Conservation (phyloP, 2,888 invertebrate species). For the Euzophera pinguis region DNA sequence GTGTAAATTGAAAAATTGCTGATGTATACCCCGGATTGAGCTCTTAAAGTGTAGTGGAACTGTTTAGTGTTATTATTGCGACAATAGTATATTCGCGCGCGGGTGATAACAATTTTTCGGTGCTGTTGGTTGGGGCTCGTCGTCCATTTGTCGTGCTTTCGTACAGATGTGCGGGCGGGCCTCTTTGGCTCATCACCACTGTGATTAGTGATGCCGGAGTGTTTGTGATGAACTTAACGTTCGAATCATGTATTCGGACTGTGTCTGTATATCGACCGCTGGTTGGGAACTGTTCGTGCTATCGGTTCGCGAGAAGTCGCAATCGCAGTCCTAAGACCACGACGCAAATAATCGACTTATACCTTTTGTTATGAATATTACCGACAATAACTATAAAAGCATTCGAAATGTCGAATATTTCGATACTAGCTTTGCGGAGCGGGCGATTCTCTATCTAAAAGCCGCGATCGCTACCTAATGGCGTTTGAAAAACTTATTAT, state of each 20-base stretch:
- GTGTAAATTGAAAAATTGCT: slow-evolving; percentile 58
- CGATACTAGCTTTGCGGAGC: slow-evolving; percentile 29
- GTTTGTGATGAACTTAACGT: slow-evolving; percentile 18
- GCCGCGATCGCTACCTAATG: slow-evolving; percentile 53
- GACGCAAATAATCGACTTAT: background rate
- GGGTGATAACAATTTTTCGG: slow-evolving; percentile 15
- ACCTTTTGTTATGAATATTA: slow-evolving; percentile 57
- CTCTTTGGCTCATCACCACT: slow-evolving; percentile 17
- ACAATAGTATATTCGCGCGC: slow-evolving; percentile 14
- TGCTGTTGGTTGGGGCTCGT: slow-evolving; percentile 20
- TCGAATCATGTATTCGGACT: slow-evolving; percentile 18
- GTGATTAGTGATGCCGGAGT: slow-evolving; percentile 7
- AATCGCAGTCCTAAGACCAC: slow-evolving; percentile 13
- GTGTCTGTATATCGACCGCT: slow-evolving; percentile 39
- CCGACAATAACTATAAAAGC: slow-evolving; percentile 32
- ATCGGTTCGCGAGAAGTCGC: slow-evolving; percentile 34
- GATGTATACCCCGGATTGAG: slow-evolving; percentile 27
- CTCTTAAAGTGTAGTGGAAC: slow-evolving; percentile 26
- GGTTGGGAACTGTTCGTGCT: slow-evolving; percentile 43
- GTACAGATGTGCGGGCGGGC: slow-evolving; percentile 42
- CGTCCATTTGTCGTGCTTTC: slow-evolving; percentile 47
- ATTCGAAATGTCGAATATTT: slow-evolving; percentile 41
- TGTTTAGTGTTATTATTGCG: slow-evolving; percentile 14
- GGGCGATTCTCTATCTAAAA: slow-evolving; percentile 42
- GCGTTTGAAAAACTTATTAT: slow-evolving; percentile 55